Conservation (phyloP, 2,113 vertebrate species). For the Solea senegalensis region DNA sequence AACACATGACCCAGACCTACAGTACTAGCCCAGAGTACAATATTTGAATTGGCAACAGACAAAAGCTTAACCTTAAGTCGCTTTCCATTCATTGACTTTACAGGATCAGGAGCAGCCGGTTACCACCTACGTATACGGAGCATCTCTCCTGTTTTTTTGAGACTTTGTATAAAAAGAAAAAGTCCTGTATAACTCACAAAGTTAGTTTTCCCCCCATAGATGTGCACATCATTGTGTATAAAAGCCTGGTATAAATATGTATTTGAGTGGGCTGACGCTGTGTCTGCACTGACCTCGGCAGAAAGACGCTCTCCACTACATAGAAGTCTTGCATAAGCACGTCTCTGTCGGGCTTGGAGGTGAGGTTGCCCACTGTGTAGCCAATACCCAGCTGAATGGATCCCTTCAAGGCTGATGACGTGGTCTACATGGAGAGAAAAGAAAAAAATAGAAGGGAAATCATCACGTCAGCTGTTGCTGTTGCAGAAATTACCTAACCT, state of each 20-base stretch:
- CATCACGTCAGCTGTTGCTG: conserved; percentile 36
- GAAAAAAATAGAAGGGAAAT: too few relatives aligned
- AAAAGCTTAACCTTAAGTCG: not conserved
- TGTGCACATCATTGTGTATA: not conserved
- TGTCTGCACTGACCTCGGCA: conserved; percentile 88
- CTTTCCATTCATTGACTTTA: conserved; percentile 38
- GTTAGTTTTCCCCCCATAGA: not conserved
- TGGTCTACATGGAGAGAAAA: conserved; percentile 81
- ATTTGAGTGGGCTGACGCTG: not conserved
- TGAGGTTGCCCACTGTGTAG: conserved; percentile 96
- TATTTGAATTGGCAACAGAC: conserved; percentile 6
- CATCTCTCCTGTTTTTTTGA: too few relatives aligned
- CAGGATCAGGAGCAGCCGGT: conserved; percentile 20
- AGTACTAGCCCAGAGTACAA: not conserved
- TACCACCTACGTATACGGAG: conserved; percentile 33
- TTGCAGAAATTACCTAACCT: not conserved
- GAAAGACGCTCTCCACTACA: conserved; percentile 97
- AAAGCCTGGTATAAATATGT: not conserved
- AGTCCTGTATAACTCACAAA: too few relatives aligned
- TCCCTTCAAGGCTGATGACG: conserved; percentile 95
- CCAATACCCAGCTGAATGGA: conserved; percentile 97
- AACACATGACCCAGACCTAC: conserved; percentile 20
- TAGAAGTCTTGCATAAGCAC: conserved; percentile 99
- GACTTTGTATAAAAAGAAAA: too few relatives aligned
- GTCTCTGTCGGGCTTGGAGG: conserved; percentile 96